These are phyloP conservation scores for Brachyptera risi DNA, from an alignment of 2,888 invertebrate genomes.

Conservation along the genomic window DNA sequence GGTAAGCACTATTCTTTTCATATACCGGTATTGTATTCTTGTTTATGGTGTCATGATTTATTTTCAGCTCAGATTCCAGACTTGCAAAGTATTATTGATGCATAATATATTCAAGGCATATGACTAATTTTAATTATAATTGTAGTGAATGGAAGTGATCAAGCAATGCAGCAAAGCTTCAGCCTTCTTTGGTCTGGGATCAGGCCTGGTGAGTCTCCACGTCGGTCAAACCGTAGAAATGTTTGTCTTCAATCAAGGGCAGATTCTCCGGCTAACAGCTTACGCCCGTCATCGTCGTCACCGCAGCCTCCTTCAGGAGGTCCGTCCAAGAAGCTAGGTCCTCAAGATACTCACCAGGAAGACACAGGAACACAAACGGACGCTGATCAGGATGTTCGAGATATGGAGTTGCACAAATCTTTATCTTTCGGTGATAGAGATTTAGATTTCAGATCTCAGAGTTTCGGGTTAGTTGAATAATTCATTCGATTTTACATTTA, in stretches of 20 bases:
- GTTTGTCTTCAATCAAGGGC: slow-evolving; percentile 23
- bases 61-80: no score
- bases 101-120: no score
- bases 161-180: slow-evolving; percentile 25
- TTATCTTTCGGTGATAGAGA: slow-evolving; percentile 27
- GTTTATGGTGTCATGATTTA: no score
- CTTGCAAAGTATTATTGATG: no score
- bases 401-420: slow-evolving; percentile 26
- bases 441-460: slow-evolving; percentile 35
- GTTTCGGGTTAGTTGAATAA: slow-evolving; percentile 35
- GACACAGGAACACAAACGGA: slow-evolving; percentile 28
- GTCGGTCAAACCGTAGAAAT: slow-evolving; percentile 16
- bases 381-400: slow-evolving; percentile 24
- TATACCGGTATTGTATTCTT: no score
- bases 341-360: slow-evolving; percentile 9
- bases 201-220: slow-evolving; percentile 29
- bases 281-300: slow-evolving; percentile 18
- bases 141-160: slow-evolving; percentile 29
- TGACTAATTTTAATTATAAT: no score
- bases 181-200: slow-evolving; percentile 31
- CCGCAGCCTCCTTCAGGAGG: not conserved
- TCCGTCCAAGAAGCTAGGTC: not conserved
- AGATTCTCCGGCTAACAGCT: slow-evolving; percentile 28
- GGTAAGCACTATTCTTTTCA: no score
- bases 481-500: not conserved